phyloP scores from a whole-genome alignment of 2,797 vertebrate species.

The Rhinella marina region DNA sequence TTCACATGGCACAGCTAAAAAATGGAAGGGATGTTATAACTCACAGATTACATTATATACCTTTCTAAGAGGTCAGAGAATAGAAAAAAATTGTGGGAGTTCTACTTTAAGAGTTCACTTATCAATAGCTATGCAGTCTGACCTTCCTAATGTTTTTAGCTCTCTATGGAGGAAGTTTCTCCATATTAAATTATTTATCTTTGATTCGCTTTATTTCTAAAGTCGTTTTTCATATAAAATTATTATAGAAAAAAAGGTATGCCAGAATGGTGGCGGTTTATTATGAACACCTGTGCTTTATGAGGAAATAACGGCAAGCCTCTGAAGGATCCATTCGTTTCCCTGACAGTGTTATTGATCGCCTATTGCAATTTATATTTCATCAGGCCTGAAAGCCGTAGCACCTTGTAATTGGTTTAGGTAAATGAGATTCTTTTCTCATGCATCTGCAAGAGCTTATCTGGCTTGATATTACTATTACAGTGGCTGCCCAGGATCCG shows the following conservation, averaged over 20 bases:
- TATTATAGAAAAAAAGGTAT: slow-evolving; percentile 45
- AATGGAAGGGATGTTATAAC: no score
- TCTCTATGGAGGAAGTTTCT: slow-evolving; percentile 4
- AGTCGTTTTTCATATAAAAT: slow-evolving; percentile 56
- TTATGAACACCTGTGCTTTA: slow-evolving; percentile 63
- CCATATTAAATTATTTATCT: slow-evolving; percentile 51
- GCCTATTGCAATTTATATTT: slow-evolving; percentile 61
- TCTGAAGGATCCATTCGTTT: slow-evolving; percentile 62
- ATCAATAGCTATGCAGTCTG: background rate
- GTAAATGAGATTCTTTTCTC: slow-evolving; percentile 61
- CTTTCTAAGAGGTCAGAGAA: no score
- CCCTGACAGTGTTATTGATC: slow-evolving; percentile 62
- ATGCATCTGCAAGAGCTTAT: slow-evolving; percentile 55
- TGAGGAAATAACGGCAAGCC: slow-evolving; percentile 59
- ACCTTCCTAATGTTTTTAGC: slow-evolving; percentile 38
- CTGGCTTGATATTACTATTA: slow-evolving; percentile 59
- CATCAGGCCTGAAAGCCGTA: slow-evolving; percentile 60
- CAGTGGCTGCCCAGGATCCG: slow-evolving; percentile 32
- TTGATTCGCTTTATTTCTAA: slow-evolving; percentile 42
- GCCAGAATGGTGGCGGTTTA: slow-evolving; percentile 48
- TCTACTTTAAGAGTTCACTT: background rate
- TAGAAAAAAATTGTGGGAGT: no score
- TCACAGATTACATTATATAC: no score
- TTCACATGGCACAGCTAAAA: no score
- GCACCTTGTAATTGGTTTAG: slow-evolving; percentile 63